Percentiles rank a stretch among this genome's conserved stretches.
These are phyloP conservation scores for Sphyrna mokarran DNA, from an alignment of 2,113 vertebrate species.

Conservation along the genomic window DNA sequence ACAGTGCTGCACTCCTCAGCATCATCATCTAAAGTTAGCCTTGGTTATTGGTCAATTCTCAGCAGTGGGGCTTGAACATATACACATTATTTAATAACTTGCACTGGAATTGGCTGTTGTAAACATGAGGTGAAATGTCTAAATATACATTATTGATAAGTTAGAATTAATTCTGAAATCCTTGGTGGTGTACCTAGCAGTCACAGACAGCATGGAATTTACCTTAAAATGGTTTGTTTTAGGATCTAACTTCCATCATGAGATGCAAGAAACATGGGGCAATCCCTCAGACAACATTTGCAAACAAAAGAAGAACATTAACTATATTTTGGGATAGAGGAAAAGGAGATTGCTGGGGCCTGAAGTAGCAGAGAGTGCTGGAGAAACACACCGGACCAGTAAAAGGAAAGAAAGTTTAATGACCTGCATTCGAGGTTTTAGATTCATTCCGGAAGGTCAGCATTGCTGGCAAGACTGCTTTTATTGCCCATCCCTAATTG, in stretches of 20 bases:
- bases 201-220: neutral
- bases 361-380: neutral
- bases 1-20: neutral
- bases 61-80: neutral
- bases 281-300: neutral
- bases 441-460: neutral
- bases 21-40: neutral
- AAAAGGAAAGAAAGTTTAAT: neutral
- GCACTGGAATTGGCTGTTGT: neutral
- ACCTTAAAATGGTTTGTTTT: neutral
- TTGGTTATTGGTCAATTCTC: neutral
- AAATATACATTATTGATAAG: neutral
- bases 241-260: neutral
- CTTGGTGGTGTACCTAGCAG: neutral
- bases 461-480: neutral
- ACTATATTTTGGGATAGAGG: neutral
- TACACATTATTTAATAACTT: neutral
- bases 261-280: neutral
- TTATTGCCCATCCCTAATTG: neutral
- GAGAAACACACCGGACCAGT: neutral
- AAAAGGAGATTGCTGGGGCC: neutral
- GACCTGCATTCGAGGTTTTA: neutral
- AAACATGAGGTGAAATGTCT: neutral
- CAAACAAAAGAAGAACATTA: neutral
- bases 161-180: neutral